A percentile compares a stretch with the other conserved stretches of the same genome.
Conservation (phyloP, 2,113 vertebrate genomes). For the Dipodomys merriami region DNA sequence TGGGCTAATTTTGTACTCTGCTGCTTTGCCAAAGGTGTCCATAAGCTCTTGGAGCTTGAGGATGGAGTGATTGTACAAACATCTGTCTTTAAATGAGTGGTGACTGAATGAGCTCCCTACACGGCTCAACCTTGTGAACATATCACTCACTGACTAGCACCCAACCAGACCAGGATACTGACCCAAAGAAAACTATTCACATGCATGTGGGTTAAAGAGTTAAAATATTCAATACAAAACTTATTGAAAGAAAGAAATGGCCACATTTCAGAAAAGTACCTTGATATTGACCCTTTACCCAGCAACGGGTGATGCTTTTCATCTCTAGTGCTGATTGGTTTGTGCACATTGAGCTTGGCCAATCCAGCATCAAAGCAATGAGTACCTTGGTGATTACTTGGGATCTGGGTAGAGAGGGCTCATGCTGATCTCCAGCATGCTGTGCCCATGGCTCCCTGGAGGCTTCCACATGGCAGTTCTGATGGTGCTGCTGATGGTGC, state of each 20-base stretch:
- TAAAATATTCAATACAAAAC: not conserved
- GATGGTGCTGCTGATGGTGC: not conserved
- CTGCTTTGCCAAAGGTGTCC: too few species aligned
- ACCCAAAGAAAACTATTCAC: not conserved
- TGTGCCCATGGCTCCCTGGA: not conserved
- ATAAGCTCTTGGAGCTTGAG: too few species aligned
- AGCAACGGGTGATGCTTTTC: slow-evolving; percentile 32
- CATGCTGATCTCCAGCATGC: slow-evolving; percentile 5
- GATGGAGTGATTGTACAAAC: too few species aligned
- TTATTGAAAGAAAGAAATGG: not conserved
- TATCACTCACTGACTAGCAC: too few species aligned
- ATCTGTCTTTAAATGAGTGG: too few species aligned
- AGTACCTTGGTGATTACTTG: not conserved
- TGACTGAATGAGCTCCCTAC: too few species aligned
- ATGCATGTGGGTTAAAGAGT: not conserved
- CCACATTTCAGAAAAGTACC: not conserved
- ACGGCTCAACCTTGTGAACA: too few species aligned
- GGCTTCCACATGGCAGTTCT: not conserved
- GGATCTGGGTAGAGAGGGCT: not conserved
- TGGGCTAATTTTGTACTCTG: too few species aligned
- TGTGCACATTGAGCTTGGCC: not conserved
- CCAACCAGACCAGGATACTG: not conserved
- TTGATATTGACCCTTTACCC: not conserved
- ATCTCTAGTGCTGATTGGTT: slow-evolving; percentile 6
- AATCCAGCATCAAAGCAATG: not conserved